Evolutionary conservation across 2,113 vertebrate species (phyloP), one percentile per base, ranked within the genome.

Genomic region (Embiotoca jacksoni): DNA sequence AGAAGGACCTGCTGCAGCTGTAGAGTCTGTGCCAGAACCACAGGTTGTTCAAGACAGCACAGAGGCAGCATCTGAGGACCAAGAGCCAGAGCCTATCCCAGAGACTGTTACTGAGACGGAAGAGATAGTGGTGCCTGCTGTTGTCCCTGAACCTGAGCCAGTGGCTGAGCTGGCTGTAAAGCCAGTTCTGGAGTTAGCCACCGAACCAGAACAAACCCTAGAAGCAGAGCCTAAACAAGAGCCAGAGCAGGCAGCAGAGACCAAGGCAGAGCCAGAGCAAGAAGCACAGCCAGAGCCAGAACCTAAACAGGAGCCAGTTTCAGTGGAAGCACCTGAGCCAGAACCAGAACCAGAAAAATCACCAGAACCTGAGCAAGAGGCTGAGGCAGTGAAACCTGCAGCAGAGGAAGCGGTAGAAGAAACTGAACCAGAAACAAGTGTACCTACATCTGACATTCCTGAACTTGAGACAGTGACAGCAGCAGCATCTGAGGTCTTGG

Each of bases 91-190:
- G 10, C 41, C 80, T 50, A 65, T 65, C 56, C 35, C 58, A 80
- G 75, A 88, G 64, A 87, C 83, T 83, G 80, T 85, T 79, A 68
- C 47, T 67, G 85, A 76, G 44, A 61, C 78, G 50, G 82, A 80
- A 44, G 88, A 91, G 36, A 76, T 80, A 23, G 82, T 65, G 7
- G 57, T 74, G 30, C 41, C 78, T 81, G 41, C 46, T 60, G 44
- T 44, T 71, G 53, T 50, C 64, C 67, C 37, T 47, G 78, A 78
- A 60, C 47, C 63, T 0, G 73, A 77, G 65, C 52, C 78, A 55
- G 63, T 75, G 36, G 39, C 54, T 36, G 68, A 83, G 44, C 41
- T 47, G 39, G 55, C 14, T 4, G 16, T n/a, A 16, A 50, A 55
- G 30, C 64, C 64, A 55, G 36, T 54, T 35, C 33, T 52, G 6